phyloP scores from a whole-genome alignment of 2,888 invertebrate genomes.

The Apoda limacodes region DNA sequence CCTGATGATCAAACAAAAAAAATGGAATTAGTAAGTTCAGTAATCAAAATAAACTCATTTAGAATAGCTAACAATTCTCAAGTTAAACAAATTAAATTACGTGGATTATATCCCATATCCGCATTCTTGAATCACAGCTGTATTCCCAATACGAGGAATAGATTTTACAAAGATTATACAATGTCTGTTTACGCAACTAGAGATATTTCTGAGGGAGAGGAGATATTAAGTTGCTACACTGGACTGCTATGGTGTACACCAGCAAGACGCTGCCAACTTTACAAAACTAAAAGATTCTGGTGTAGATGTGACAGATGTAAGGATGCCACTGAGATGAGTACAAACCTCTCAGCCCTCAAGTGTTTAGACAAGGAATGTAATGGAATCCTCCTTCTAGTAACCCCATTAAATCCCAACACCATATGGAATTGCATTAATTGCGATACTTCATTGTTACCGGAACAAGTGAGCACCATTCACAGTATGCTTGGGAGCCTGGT shows the following conservation, averaged over 20 bases:
- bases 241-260: slow-evolving; percentile 76
- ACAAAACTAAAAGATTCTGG: slow-evolving; percentile 73
- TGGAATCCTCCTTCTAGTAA: slow-evolving; percentile 64
- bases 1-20: slow-evolving; percentile 59
- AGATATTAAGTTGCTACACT: slow-evolving; percentile 75
- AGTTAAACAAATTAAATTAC: slow-evolving; percentile 45
- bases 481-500: slow-evolving; percentile 66
- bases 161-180: slow-evolving; percentile 61
- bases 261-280: slow-evolving; percentile 70
- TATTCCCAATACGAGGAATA: slow-evolving; percentile 74
- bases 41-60: slow-evolving; percentile 75
- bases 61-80: slow-evolving; percentile 51
- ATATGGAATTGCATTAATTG: slow-evolving; percentile 72
- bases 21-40: slow-evolving; percentile 61
- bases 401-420: slow-evolving; percentile 51
- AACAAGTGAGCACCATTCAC: slow-evolving; percentile 55
- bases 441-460: slow-evolving; percentile 31
- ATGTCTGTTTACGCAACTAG: slow-evolving; percentile 71
- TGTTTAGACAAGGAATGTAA: slow-evolving; percentile 62
- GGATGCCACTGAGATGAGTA: slow-evolving; percentile 73
- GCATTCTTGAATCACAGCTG: slow-evolving; percentile 78
- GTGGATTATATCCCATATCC: slow-evolving; percentile 75
- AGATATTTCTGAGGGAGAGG: slow-evolving; percentile 68
- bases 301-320: slow-evolving; percentile 74
- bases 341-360: slow-evolving; percentile 61